Percentiles rank a stretch among this genome's conserved stretches.
Conservation (phyloP, 2,888 invertebrate species). For the Monoplex corrugatus region DNA sequence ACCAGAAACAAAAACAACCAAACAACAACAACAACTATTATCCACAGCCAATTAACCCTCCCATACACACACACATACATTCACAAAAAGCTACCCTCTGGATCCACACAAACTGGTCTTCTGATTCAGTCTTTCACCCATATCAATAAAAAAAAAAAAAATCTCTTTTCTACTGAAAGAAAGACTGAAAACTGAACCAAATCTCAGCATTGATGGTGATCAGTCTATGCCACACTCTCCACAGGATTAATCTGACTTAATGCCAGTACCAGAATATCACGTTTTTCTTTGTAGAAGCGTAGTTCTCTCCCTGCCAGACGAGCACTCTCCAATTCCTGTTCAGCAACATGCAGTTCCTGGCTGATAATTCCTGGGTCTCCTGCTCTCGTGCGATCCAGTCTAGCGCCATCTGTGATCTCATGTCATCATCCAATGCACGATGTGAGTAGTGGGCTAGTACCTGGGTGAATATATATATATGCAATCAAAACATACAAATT, state of each 20-base stretch:
- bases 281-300: constrained; percentile 96
- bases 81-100: too few species aligned
- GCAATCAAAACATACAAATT: too few species aligned
- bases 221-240: constrained; percentile 72
- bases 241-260: constrained; percentile 87
- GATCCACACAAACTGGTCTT: too few species aligned
- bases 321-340: constrained; percentile 92
- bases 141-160: too few species aligned
- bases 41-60: too few species aligned
- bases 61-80: too few species aligned
- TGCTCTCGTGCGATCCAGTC: constrained; percentile 93
- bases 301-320: constrained; percentile 94
- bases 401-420: constrained; percentile 96
- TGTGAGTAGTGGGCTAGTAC: constrained; percentile 60
- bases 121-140: too few species aligned
- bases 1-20: too few species aligned
- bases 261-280: constrained; percentile 95
- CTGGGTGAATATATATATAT: background rate
- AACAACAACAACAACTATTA: too few species aligned
- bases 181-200: too few species aligned
- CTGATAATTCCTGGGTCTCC: constrained; percentile 88
- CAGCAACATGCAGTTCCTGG: constrained; percentile 91
- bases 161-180: too few species aligned
- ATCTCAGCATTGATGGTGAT: too few species aligned
- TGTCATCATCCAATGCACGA: constrained; percentile 92